Evolutionary conservation across 2,113 vertebrate genomes (phyloP).

Genomic region (Rhipidura dahli): DNA sequence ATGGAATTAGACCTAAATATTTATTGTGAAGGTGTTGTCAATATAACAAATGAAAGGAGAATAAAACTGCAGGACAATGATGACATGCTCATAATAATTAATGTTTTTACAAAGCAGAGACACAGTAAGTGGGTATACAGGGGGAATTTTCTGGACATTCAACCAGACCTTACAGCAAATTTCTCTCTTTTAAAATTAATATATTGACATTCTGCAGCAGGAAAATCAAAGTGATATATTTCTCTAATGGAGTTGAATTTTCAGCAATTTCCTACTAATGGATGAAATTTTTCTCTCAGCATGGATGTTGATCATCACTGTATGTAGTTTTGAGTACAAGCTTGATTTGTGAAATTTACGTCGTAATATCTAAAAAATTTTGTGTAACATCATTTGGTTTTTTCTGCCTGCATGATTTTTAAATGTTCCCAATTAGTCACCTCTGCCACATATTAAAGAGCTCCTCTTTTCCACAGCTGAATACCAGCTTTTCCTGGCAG

Average conservation of each 20-base stretch:
- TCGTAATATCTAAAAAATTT: not conserved
- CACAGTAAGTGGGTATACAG: not conserved
- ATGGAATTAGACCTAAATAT: not conserved
- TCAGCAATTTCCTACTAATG: not conserved
- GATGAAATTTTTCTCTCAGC: not conserved
- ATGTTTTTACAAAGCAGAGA: not conserved
- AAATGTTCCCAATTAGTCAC: not conserved
- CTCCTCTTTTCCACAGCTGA: not conserved
- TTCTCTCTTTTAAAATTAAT: not conserved
- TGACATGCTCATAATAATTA: not conserved
- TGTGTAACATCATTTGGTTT: not conserved
- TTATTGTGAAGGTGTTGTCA: not conserved
- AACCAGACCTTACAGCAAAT: not conserved
- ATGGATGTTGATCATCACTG: not conserved
- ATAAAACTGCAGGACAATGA: not conserved
- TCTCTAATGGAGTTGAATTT: not conserved
- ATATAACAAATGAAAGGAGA: not conserved
- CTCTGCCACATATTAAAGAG: not conserved
- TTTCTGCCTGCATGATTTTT: not conserved
- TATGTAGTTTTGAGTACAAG: not conserved
- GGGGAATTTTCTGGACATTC: not conserved
- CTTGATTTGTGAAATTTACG: not conserved
- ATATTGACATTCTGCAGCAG: not conserved
- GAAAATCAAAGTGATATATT: not conserved
- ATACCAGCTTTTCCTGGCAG: not conserved